Percentiles rank a stretch among this genome's conserved stretches.
phyloP scores from a whole-genome alignment of 2,888 invertebrate species.

The Cyrtodaria siliqua region DNA sequence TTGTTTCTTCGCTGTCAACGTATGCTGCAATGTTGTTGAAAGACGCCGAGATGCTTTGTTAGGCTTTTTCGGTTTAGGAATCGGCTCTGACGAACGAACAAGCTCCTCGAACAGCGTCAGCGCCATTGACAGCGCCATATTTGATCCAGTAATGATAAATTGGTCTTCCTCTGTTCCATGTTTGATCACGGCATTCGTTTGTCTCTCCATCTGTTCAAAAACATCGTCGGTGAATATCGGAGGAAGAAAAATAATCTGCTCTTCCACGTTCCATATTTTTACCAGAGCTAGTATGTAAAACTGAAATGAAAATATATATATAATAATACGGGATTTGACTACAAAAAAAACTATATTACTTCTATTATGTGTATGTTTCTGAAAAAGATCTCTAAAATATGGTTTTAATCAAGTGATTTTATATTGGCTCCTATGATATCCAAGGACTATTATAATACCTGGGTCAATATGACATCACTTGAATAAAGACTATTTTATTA shows the following conservation, averaged over 20 bases:
- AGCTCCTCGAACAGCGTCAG: slow-evolving; percentile 32
- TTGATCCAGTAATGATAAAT: slow-evolving; percentile 5
- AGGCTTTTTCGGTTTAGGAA: neutral
- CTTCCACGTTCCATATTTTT: neutral
- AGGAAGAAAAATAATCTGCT: slow-evolving; percentile 13
- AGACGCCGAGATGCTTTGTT: slow-evolving; percentile 28
- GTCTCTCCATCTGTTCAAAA: slow-evolving; percentile 18
- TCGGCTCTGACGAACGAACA: neutral
- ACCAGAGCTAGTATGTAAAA: slow-evolving; percentile 8
- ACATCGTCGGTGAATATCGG: slow-evolving; percentile 1
- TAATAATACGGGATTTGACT: too few species aligned
- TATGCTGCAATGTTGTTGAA: slow-evolving; percentile 29
- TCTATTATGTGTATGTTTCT: too few species aligned
- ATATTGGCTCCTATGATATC: too few species aligned
- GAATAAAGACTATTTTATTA: too few species aligned
- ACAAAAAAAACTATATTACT: too few species aligned
- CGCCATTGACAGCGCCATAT: slow-evolving; percentile 8
- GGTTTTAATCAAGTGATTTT: too few species aligned
- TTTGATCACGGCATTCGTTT: slow-evolving; percentile 13
- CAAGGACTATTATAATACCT: too few species aligned
- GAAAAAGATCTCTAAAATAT: too few species aligned
- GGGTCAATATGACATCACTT: too few species aligned
- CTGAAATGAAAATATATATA: slow-evolving; percentile 22
- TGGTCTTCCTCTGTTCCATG: neutral
- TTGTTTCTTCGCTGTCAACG: slow-evolving; percentile 17